Evolutionary conservation across 2,888 invertebrate genomes (phyloP).

Genomic region (Coenonympha glycerion): DNA sequence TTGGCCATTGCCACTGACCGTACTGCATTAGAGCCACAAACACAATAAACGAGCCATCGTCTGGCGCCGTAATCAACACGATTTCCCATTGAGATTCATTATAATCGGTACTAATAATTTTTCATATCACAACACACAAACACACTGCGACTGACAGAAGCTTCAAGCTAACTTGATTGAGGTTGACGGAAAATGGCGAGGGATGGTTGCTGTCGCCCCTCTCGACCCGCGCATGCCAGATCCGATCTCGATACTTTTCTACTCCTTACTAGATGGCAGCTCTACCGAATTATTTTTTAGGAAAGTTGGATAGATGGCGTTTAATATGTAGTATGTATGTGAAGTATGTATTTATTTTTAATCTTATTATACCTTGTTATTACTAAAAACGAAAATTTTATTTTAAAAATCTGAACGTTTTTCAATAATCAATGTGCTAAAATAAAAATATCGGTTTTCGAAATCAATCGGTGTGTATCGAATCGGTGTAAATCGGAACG

Average conservation of each 20-base stretch:
- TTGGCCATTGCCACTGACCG: conserved; percentile 72
- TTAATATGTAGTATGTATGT: too few species aligned
- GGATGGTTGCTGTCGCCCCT: conserved; percentile 44
- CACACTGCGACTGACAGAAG: conserved; percentile 72
- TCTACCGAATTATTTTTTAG: conserved; percentile 24
- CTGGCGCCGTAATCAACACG: conserved; percentile 69
- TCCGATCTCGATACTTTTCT: conserved; percentile 25
- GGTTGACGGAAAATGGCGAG: conserved; percentile 71
- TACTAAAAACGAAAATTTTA: too few species aligned
- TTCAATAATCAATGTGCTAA: too few species aligned
- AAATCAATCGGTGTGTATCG: too few species aligned
- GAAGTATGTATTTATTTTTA: neutral
- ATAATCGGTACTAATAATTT: conserved; percentile 72
- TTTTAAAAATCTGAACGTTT: too few species aligned
- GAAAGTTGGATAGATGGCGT: conserved; percentile 37
- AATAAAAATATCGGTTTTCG: too few species aligned
- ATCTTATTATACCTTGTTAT: too few species aligned
- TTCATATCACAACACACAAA: conserved; percentile 75
- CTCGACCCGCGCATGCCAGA: conserved; percentile 53
- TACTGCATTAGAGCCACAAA: conserved; percentile 71
- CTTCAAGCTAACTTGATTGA: conserved; percentile 72
- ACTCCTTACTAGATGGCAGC: conserved; percentile 45
- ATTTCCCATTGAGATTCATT: conserved; percentile 75
- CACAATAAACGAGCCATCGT: conserved; percentile 71
- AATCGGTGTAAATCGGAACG: too few species aligned